Percentiles rank a stretch among this genome's conserved stretches.
Evolutionary conservation across 64 coral and sea anemone species (phyloP).

Genomic region (Catalaphyllia jardinei): DNA sequence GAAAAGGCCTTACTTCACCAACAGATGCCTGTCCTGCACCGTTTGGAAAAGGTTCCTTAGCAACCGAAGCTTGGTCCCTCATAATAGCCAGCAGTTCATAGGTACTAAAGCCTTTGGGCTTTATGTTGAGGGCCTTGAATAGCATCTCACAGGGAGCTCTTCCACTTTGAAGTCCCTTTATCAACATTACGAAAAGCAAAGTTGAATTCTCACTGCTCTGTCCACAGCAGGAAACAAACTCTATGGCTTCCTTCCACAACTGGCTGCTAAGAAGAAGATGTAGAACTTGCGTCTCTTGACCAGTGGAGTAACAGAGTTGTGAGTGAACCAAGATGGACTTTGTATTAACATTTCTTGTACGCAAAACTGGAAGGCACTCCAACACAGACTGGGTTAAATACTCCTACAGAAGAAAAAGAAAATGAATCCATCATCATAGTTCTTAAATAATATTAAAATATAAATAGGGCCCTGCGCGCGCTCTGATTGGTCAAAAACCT

Average conservation of each 20-base stretch:
- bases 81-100: slow-evolving; percentile 67
- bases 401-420: slow-evolving; percentile 34
- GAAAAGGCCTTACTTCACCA: slow-evolving; percentile 60
- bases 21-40: slow-evolving; percentile 34
- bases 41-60: slow-evolving; percentile 56
- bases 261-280: slow-evolving; percentile 59
- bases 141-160: slow-evolving; percentile 51
- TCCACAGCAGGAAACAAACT: slow-evolving; percentile 56
- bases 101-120: slow-evolving; percentile 44
- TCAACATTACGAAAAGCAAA: slow-evolving; percentile 71
- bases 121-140: slow-evolving; percentile 50
- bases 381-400: slow-evolving; percentile 67
- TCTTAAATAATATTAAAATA: no score
- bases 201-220: slow-evolving; percentile 29
- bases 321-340: slow-evolving; percentile 68
- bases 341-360: slow-evolving; percentile 8
- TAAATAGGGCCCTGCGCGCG: no score
- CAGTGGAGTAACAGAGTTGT: slow-evolving; percentile 64
- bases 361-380: slow-evolving; percentile 74
- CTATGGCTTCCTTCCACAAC: slow-evolving; percentile 74
- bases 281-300: slow-evolving; percentile 79
- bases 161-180: slow-evolving; percentile 69
- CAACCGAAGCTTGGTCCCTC: slow-evolving; percentile 25
- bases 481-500: no score
- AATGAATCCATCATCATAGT: background rate